Base-by-base conservation (phyloP, 35 echinoderm and acorn worm genomes). In the Holothuria glaberrima region DNA sequence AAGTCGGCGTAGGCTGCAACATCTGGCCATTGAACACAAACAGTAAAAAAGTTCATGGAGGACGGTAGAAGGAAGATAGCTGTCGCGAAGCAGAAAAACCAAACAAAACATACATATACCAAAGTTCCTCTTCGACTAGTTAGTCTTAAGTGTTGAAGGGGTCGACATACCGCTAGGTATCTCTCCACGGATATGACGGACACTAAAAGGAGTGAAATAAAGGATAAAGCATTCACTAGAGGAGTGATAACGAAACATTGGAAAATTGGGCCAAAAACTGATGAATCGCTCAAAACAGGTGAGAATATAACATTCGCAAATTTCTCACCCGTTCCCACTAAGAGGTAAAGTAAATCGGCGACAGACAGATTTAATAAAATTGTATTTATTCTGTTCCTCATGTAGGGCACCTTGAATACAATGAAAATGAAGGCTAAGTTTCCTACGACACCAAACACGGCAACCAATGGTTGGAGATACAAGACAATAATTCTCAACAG, bases 311-410 rank as follows among this genome's bases (percentile, higher is more conserved):
- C 86, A 30, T 85, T 69, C 89, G 71, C 77, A 18, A 91, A 61
- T 59, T 91, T 94, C 41, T 91, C 89, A 3, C 70, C 88, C 26
- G 90, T 63, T 22, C 89, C 93, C 2, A 88, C 80, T 3, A 59
- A 33, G 31, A 94, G 59, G 46, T 83, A 90, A 31, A 91, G 38
- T 27, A 80, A 30, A 71, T 94, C 93, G 24, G 93, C 83, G 25
- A 94, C 58, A 3, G 93, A 82, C 22, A 94, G 32, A 35, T 94
- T 87, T 22, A 91, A 31, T n/a, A 94, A 65, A 85, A 91, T 91
- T 1, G 59, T 58, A 59, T 94, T 94, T 5, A 75, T 85, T 56
- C 78, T 88, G 45, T 89, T 94, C 54, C 93, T 80, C 83, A 94
- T 94, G 19, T 58, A 91, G 26, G 57, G 61, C 20, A 94, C 83